A percentile compares a stretch with the other conserved stretches of the same genome.
Conservation (phyloP, 2,113 vertebrate species). For the Entelurus aequoreus region DNA sequence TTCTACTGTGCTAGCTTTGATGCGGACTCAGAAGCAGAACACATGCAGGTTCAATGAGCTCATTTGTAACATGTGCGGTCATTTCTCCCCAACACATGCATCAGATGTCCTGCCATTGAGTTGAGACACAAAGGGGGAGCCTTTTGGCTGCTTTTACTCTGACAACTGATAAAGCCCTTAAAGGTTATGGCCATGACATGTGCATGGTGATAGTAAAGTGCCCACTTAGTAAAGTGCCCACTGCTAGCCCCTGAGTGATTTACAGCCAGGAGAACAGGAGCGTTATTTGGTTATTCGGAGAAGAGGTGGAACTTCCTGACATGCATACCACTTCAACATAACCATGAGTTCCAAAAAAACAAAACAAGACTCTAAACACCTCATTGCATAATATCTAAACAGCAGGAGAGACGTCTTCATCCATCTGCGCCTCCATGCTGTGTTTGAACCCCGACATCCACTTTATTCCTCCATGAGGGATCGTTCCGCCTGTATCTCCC, state of each 20-base stretch:
- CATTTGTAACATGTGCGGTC: no score
- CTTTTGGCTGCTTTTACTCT: conserved; percentile 33
- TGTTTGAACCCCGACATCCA: conserved; percentile 31
- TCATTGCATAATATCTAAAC: conserved; percentile 40
- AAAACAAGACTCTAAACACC: conserved; percentile 46
- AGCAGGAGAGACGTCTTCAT: conserved; percentile 22
- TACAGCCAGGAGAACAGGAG: conserved; percentile 34
- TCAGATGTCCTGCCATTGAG: background rate
- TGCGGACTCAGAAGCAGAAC: no score
- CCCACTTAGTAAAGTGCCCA: background rate
- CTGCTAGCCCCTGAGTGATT: conserved; percentile 30
- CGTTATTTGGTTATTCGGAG: conserved; percentile 34
- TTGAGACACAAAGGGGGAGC: conserved; percentile 59
- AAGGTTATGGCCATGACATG: conserved; percentile 7
- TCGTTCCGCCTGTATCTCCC: background rate
- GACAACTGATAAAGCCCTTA: background rate
- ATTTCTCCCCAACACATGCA: no score
- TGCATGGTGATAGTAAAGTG: conserved; percentile 4
- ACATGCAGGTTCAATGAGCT: no score
- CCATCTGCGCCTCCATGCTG: conserved; percentile 3
- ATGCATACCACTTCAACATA: background rate
- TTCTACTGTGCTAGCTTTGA: no score
- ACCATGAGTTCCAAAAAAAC: conserved; percentile 44
- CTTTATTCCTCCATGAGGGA: conserved; percentile 5
- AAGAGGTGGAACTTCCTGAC: conserved; percentile 37